These are phyloP conservation scores for Rynchops niger DNA, from an alignment of 2,113 vertebrate genomes.

Conservation along the genomic window DNA sequence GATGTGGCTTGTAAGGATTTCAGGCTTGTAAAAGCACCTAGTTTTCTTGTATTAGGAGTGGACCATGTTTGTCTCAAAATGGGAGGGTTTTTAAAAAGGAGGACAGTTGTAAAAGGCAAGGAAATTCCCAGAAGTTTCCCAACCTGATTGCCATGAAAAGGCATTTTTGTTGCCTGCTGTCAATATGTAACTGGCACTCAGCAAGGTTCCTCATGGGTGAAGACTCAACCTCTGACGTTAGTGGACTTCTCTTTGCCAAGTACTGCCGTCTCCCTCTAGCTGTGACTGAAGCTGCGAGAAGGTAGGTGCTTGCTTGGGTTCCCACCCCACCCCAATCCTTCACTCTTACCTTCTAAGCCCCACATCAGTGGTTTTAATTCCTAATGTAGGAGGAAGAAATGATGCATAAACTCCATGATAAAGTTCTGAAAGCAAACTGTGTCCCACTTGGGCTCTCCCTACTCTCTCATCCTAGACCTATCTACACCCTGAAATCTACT, in stretches of 20 bases:
- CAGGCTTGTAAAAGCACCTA: not conserved
- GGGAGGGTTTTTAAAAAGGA: not conserved
- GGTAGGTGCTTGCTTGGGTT: not conserved
- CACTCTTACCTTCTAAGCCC: not conserved
- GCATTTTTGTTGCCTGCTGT: not conserved
- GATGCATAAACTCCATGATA: not conserved
- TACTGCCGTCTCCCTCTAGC: not conserved
- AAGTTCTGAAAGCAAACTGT: not conserved
- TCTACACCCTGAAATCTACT: not conserved
- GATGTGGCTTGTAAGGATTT: not conserved
- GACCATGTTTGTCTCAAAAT: not conserved
- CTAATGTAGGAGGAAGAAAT: not conserved
- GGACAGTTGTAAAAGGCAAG: not conserved
- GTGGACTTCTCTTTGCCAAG: not conserved
- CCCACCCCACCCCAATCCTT: accelerated
- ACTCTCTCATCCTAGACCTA: not conserved
- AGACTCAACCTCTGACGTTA: not conserved
- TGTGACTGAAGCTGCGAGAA: not conserved
- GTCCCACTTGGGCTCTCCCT: not conserved
- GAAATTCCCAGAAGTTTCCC: not conserved
- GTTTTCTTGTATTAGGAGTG: not conserved
- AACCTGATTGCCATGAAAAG: not conserved
- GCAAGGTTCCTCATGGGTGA: not conserved
- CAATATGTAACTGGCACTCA: not conserved
- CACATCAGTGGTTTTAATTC: not conserved